Evolutionary conservation across 2,888 invertebrate genomes (phyloP), one percentile per base, ranked within the genome.

Genomic region (Sturmia bella): DNA sequence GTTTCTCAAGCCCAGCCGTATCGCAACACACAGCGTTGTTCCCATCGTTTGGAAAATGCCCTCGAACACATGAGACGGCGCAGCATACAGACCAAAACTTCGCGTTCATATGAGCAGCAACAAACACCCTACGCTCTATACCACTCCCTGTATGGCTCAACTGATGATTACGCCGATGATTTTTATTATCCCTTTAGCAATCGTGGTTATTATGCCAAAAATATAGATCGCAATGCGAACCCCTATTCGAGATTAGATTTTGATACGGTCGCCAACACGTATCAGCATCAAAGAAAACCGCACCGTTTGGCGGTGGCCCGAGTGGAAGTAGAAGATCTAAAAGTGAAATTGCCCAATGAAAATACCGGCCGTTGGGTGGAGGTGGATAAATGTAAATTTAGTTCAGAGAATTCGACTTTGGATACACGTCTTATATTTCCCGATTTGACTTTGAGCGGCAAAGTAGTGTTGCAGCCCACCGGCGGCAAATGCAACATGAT

Each of bases 381-480:
- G 83, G 94, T 96, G 0, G 95, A 96, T 84, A 94, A 93, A 87
- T 96, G 96, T 88, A 92, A 94, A 84, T 96, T 94, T 89, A 94
- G 95, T 87, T 95, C 95, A 0, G 92, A 92, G 83, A 95, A 95
- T 87, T 93, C 94, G 6, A 95, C 95, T 12, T 91, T 96, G 7
- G 95, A 95, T 85, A 96, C 96, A 0, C 93, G 95, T 87, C 92
- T 96, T 0, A 91, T 95, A 12, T 96, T 96, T 90, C 95, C 95
- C 85, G 96, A 96, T 87, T 90, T 96, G 48, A 95, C 95, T 0
- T 95, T 96, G 63, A 95, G 95, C 80, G 96, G 96, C 0, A 93
- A 93, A 85, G 94, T 96, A 0, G 94, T 95, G 81, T 89, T 96
- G 21, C 89, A 90, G 43, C 91, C 91, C 2, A 87, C 88, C 15